A percentile compares a stretch with the other conserved stretches of the same genome.
These are phyloP conservation scores for Ophthalmolycus amberensis DNA, from an alignment of 2,113 vertebrate species.

Conservation along the genomic window DNA sequence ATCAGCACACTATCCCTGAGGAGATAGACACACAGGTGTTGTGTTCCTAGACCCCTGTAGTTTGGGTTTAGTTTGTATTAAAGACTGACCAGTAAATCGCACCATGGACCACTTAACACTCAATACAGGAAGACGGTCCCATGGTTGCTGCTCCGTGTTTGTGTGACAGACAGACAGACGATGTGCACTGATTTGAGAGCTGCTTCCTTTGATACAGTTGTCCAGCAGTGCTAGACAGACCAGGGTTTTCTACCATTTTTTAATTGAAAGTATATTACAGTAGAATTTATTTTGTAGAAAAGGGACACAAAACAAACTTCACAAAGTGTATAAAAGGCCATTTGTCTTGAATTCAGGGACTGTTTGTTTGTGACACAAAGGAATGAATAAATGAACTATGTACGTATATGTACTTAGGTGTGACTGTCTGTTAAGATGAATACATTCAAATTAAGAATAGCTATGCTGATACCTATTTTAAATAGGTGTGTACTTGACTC, in stretches of 20 bases:
- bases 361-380: conserved; percentile 77
- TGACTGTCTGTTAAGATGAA: not conserved
- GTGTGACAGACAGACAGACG: no score
- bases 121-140: no score
- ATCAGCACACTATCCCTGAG: no score
- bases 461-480: not conserved
- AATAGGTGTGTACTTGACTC: not conserved
- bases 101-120: no score
- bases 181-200: conserved; percentile 18
- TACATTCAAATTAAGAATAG: not conserved
- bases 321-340: conserved; percentile 68
- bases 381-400: conserved; percentile 78
- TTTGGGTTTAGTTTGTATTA: no score
- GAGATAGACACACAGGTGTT: no score
- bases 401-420: conserved; percentile 1
- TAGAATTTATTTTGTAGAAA: conserved; percentile 77
- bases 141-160: no score
- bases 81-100: no score
- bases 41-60: no score
- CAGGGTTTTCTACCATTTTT: conserved; percentile 79
- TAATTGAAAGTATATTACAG: conserved; percentile 63
- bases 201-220: conserved; percentile 59
- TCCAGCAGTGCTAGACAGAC: conserved; percentile 51
- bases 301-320: conserved; percentile 56
- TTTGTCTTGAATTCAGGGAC: conserved; percentile 84